Conservation (phyloP, 2,113 vertebrate species). For the Phoxinus phoxinus region DNA sequence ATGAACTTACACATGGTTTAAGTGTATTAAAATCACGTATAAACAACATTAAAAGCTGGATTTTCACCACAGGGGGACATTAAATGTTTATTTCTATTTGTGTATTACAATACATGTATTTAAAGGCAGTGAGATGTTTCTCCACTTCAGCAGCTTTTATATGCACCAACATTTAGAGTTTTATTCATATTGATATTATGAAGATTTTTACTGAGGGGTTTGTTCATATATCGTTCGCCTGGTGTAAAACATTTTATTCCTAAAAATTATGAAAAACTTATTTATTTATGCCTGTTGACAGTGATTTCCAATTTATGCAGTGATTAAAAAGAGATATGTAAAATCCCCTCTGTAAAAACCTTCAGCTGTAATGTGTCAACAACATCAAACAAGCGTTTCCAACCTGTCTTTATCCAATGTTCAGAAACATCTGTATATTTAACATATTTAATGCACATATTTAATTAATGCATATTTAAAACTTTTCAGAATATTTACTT, state of each 20-base stretch:
- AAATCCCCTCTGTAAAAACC: background rate
- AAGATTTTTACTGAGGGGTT: too few species aligned
- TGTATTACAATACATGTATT: background rate
- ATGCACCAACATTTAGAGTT: too few species aligned
- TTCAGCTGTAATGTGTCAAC: background rate
- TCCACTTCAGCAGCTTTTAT: too few species aligned
- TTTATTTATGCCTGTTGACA: background rate
- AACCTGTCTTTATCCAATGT: background rate
- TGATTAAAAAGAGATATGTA: background rate
- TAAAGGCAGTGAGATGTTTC: too few species aligned
- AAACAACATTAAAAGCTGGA: too few species aligned
- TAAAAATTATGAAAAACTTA: background rate
- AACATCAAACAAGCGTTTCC: background rate
- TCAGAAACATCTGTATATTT: background rate
- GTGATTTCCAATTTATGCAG: background rate
- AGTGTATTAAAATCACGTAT: too few species aligned
- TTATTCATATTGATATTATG: too few species aligned
- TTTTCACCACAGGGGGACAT: too few species aligned
- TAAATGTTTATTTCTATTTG: background rate
- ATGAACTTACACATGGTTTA: too few species aligned
- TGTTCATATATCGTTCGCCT: too few species aligned
- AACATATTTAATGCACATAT: background rate
- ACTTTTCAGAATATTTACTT: background rate
- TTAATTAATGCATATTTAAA: background rate
- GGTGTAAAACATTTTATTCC: background rate